Evolutionary conservation across 2,797 vertebrate species (phyloP).

Genomic region (Aldrovandia affinis): DNA sequence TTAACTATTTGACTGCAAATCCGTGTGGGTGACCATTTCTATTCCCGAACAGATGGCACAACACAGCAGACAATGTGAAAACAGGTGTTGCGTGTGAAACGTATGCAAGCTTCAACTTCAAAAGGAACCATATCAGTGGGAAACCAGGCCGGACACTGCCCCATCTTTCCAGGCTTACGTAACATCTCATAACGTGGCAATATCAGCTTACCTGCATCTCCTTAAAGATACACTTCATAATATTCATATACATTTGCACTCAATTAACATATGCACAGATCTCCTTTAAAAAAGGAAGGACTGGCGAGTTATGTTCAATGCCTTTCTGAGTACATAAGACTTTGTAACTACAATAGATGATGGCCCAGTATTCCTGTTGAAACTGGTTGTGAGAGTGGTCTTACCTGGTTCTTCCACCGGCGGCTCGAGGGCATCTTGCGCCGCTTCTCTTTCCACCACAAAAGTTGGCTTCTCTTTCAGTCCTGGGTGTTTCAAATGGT

Average conservation of each 20-base stretch:
- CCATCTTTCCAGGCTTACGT: too few species aligned
- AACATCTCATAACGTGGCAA: not conserved
- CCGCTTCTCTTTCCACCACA: not conserved
- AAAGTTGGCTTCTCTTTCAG: constrained; percentile 50
- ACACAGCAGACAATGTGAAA: not conserved
- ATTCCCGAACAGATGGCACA: not conserved
- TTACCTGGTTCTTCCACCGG: constrained; percentile 50
- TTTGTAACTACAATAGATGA: not conserved
- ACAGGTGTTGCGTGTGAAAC: not conserved
- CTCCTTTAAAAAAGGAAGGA: not conserved
- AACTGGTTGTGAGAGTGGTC: constrained; percentile 17
- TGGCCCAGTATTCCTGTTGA: constrained; percentile 34
- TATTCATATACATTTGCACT: too few species aligned
- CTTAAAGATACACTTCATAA: not conserved
- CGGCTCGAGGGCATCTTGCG: constrained; percentile 27
- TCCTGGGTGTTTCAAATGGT: constrained; percentile 56
- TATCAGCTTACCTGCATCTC: not conserved
- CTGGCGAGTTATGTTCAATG: not conserved
- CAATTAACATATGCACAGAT: too few species aligned
- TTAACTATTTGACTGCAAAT: not conserved
- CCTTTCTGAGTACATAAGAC: not conserved
- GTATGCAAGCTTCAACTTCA: not conserved
- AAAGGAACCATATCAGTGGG: not conserved
- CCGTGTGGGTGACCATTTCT: not conserved
- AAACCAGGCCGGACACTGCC: not conserved